Base-by-base conservation (phyloP, 1,140 invertebrate species). In the Drosophila nikananu region DNA sequence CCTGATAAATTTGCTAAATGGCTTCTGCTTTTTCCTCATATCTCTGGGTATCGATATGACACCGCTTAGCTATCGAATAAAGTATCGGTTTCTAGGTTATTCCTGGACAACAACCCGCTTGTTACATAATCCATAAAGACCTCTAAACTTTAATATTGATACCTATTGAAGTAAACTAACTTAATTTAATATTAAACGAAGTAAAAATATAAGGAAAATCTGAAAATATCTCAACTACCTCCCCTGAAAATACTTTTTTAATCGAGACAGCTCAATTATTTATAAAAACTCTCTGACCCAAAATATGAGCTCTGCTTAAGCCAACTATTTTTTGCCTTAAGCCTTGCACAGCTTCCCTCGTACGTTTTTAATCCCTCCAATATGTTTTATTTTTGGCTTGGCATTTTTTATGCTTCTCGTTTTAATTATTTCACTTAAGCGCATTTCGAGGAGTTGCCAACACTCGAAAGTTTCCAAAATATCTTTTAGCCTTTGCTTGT, bases 361-460 rank as follows among this genome's bases (percentile, higher is more conserved):
- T 3, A 9, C 23, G 3, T 15, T 48, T 30, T 30, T 32, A 49
- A 42, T 68, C 44, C 51, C 19, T 17, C 5, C 37, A 42, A 35
- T 44, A 51, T 41, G 23, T 58, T 48, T 21, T n/a, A 12, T 44
- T 67, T 67, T 30, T 51, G 25, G 10, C 55, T 25, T 63, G 60
- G 27, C 30, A 44, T 42, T 23, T 63, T 63, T 65, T 65, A 65
- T 39, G 42, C 58, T 51, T 71, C 66, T 41, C 59, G 27, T 71
- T 79, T 79, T 78, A 79, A 79, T 79, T 71, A 79, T 79, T 70
- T 58, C 58, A 35, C 44, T 71, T 57, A 79, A 79, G 58, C 76
- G 75, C 76, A 63, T 55, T 79, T 71, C 42, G 44, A 71, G 66
- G 42, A 54, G 57, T 78, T 62, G 65, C 75, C 76, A 78, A 52